Evolutionary conservation across 2,797 vertebrate genomes (phyloP).

Genomic region (Odontamblyopus lacepedii): DNA sequence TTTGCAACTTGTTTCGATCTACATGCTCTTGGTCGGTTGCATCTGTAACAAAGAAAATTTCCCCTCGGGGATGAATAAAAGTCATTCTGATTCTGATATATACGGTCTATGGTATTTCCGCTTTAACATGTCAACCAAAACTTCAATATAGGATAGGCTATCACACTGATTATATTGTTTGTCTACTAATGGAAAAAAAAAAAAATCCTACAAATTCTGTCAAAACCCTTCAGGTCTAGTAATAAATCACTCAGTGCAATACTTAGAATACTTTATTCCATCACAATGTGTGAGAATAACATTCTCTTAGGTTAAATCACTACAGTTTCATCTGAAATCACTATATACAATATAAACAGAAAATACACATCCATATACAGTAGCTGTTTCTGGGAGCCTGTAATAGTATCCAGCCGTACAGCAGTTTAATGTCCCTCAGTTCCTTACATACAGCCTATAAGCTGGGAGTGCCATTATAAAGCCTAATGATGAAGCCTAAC

Average conservation of each 20-base stretch:
- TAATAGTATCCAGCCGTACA: conserved; percentile 68
- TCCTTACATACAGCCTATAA: not conserved
- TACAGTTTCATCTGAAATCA: conserved; percentile 76
- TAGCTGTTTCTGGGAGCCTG: conserved; percentile 76
- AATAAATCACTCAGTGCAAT: not conserved
- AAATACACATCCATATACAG: conserved; percentile 63
- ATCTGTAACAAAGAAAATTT: no score
- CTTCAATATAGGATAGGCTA: no score
- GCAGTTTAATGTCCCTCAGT: conserved; percentile 45
- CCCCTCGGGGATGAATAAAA: no score
- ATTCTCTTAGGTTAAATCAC: conserved; percentile 72
- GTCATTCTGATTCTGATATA: no score
- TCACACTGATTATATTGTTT: no score
- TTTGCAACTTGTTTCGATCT: no score
- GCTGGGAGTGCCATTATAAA: not conserved
- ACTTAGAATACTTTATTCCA: conserved; percentile 77
- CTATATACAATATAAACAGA: conserved; percentile 83
- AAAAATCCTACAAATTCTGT: not conserved
- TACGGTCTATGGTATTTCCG: no score
- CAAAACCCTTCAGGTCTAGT: not conserved
- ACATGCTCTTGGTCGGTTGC: no score
- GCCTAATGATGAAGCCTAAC: not conserved
- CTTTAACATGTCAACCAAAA: no score
- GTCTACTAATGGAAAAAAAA: not conserved
- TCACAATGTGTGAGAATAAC: conserved; percentile 67